Evolutionary conservation across 2,888 invertebrate species (phyloP), one percentile per base, ranked within the genome.

Genomic region (Campoletis raptor): DNA sequence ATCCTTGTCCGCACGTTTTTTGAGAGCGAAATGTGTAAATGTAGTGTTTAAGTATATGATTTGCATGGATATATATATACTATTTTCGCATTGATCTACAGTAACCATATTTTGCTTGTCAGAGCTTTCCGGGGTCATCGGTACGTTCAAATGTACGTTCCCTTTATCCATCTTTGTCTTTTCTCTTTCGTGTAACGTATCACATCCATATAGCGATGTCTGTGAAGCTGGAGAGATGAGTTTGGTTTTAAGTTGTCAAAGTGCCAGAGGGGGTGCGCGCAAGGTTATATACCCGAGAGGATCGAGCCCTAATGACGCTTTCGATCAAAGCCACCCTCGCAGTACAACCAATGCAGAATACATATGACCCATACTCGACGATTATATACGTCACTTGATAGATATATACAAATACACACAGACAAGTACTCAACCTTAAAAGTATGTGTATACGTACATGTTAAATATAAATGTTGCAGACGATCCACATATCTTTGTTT

Each of bases 211-310:
- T 67, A 40, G 54, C 40, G 54, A 54, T 69, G 72, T 52, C 36
- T 64, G 83, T 36, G 66, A 15, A 48, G 24, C 48, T 24, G 76
- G 76, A 85, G 79, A 83, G 83, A 85, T 85, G 74, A 80, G 80
- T 79, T 80, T 76, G 85, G 85, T 85, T 85, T 85, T 83, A 83
- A 85, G 72, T 80, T 85, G 83, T 83, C 85, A 85, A 83, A 85
- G 85, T 80, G 80, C 85, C 83, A 79, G 85, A 85, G 74, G 74
- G 61, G 82, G 52, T 24, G 69, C 42, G 76, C 42, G 76, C 40
- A 52, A 70, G 78, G 83, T 76, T 83, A 81, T 73, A 52, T 52
- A 76, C 82, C 66, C 61, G 74, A 83, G 83, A 76, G 85, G 83
- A 83, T 80, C 83, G 83, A 54, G 54, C 36, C 80, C 70, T 85